Evolutionary conservation across 2,888 invertebrate genomes (phyloP), one percentile per base, ranked within the genome.

Genomic region (Orchesella flavescens): DNA sequence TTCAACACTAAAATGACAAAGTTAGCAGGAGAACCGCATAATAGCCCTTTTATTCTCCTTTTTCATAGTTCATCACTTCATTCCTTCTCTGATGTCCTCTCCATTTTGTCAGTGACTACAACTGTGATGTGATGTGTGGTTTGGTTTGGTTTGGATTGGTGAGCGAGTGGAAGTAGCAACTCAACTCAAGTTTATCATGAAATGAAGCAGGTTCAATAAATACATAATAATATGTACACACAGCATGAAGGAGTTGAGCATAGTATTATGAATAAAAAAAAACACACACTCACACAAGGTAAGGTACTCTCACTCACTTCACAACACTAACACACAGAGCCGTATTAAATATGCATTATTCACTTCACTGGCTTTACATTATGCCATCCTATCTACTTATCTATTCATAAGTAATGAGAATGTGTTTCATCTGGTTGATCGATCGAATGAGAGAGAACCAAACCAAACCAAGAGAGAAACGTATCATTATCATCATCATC

Each of bases 321-420:
- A n/a, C n/a, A n/a, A n/a, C n/a, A 44, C 12, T 9, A 44, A 44
- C 12, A 49, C 49, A n/a, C 49, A 49, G 34, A 34, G 34, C 17
- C 17, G 59, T 59, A 23, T 59, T 59, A 59, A 61, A 61, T 61
- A 61, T 61, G 61, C 61, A 61, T 61, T 61, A 61, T 61, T 61
- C 23, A 61, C 61, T 61, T 61, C 13, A 15, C 15, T 49, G 49
- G 15, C n/a, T 49, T 49, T 49, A n/a, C 49, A 49, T 49, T 49
- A n/a, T 61, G 21, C 61, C 61, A 61, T 59, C 21, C 3, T 49
- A 49, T 24, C 61, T 17, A 57, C 57, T 57, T 21, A 57, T 57
- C 57, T 21, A 17, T 19, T 57, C 10, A 49, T 49, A 57, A 57
- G 57, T 57, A 57, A 57, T 57, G 57, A 57, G 57, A 57, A 19